phyloP scores from a whole-genome alignment of 2,797 vertebrate species.

The Characodon lateralis region DNA sequence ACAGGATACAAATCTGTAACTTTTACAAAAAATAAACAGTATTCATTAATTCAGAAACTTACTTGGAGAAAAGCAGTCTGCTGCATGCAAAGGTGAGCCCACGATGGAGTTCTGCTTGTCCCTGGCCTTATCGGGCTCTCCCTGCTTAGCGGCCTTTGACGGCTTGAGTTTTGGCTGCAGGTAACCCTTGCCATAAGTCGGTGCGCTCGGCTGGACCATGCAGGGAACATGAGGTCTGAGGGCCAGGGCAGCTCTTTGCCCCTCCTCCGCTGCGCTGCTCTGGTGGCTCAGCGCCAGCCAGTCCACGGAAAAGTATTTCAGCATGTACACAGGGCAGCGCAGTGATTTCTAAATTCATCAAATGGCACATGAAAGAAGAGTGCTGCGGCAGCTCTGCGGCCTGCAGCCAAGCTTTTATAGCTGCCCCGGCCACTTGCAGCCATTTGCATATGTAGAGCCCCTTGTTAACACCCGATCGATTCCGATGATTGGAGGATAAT shows the following conservation, averaged over 20 bases:
- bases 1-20: neutral
- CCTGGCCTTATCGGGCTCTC: constrained; percentile 10
- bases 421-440: neutral
- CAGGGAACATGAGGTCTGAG: constrained; percentile 81
- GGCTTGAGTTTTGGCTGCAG: constrained; percentile 71
- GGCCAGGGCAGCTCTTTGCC: neutral
- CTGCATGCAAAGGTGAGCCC: constrained; percentile 5
- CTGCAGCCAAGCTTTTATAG: constrained; percentile 53
- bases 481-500: constrained; percentile 82
- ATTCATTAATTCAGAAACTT: constrained; percentile 42
- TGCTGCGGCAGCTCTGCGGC: constrained; percentile 9
- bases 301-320: constrained; percentile 80
- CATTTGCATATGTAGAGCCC: constrained; percentile 78
- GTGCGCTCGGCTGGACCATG: constrained; percentile 78
- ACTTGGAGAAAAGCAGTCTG: constrained; percentile 70
- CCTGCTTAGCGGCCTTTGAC: neutral
- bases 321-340: constrained; percentile 63
- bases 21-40: neutral
- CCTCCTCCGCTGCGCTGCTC: neutral
- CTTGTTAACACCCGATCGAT: constrained; percentile 80
- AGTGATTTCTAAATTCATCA: constrained; percentile 39
- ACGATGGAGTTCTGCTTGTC: constrained; percentile 16
- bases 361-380: constrained; percentile 30
- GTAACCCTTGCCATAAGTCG: constrained; percentile 61
- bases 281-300: constrained; percentile 81